A percentile compares a stretch with the other conserved stretches of the same genome.
phyloP scores from a whole-genome alignment of 2,113 vertebrate genomes.

The Oryctolagus cuniculus region DNA sequence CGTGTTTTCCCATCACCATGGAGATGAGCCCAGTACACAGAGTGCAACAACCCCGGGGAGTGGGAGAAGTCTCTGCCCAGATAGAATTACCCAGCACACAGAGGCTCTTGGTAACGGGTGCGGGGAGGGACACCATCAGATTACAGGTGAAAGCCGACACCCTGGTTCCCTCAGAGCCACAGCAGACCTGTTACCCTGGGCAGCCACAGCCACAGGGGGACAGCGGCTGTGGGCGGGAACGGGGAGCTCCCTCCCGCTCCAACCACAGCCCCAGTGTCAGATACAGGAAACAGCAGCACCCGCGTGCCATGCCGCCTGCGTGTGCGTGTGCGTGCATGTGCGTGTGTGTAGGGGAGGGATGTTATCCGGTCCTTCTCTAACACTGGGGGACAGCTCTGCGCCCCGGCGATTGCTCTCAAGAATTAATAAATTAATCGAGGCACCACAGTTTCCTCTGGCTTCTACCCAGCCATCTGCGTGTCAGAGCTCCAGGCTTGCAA shows the following conservation, averaged over 20 bases:
- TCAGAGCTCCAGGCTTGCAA: background rate
- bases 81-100: constrained; percentile 78
- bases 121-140: constrained; percentile 75
- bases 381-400: background rate
- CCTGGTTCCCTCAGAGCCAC: constrained; percentile 68
- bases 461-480: background rate
- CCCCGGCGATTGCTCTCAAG: constrained; percentile 1
- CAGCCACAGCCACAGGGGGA: background rate
- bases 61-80: constrained; percentile 72
- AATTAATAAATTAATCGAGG: constrained; percentile 41
- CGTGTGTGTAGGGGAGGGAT: constrained; percentile 15
- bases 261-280: no score
- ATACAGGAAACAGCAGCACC: background rate
- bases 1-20: constrained; percentile 84
- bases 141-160: constrained; percentile 84
- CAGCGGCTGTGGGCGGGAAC: no score
- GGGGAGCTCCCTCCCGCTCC: no score
- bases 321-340: no score
- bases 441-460: background rate
- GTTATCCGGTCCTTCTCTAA: background rate
- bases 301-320: no score
- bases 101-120: constrained; percentile 24
- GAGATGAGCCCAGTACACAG: constrained; percentile 77
- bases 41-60: constrained; percentile 59
- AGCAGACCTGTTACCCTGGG: background rate